A percentile compares a stretch with the other conserved stretches of the same genome.
phyloP scores from a whole-genome alignment of 2,888 invertebrate genomes.

The Nipponacmea schrenckii region DNA sequence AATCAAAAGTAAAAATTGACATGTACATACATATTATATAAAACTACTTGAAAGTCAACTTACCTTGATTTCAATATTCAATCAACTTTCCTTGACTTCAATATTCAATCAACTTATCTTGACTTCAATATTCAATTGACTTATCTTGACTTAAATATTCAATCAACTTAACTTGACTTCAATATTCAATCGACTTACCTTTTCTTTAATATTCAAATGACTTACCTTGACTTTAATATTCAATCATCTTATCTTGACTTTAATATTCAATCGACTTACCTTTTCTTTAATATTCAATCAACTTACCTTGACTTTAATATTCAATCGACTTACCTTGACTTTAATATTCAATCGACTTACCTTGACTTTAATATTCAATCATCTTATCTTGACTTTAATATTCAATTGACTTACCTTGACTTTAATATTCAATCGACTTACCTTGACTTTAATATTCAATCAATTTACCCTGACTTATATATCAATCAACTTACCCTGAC shows the following conservation, averaged over 20 bases:
- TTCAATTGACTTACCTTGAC: conserved; percentile 56
- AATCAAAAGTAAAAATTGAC: no score
- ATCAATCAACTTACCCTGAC: conserved; percentile 54
- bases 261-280: conserved; percentile 52
- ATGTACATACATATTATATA: no score
- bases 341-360: conserved; percentile 55
- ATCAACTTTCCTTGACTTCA: conserved; percentile 55
- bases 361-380: conserved; percentile 54
- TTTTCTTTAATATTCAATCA: no score
- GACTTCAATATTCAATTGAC: conserved; percentile 54
- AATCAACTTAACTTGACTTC: conserved; percentile 57
- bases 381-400: no score
- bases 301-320: conserved; percentile 56
- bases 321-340: conserved; percentile 55
- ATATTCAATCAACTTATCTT: conserved; percentile 54
- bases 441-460: conserved; percentile 55
- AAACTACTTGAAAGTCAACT: conserved; percentile 15
- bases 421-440: conserved; percentile 54
- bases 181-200: conserved; percentile 50
- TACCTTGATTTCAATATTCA: conserved; percentile 56
- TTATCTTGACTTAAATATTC: conserved; percentile 55
- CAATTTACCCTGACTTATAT: conserved; percentile 57
- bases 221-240: conserved; percentile 57
- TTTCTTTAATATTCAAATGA: no score
- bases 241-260: conserved; percentile 56